Evolutionary conservation across 1,140 invertebrate genomes (phyloP).

Genomic region (Caenorhabditis latens): DNA sequence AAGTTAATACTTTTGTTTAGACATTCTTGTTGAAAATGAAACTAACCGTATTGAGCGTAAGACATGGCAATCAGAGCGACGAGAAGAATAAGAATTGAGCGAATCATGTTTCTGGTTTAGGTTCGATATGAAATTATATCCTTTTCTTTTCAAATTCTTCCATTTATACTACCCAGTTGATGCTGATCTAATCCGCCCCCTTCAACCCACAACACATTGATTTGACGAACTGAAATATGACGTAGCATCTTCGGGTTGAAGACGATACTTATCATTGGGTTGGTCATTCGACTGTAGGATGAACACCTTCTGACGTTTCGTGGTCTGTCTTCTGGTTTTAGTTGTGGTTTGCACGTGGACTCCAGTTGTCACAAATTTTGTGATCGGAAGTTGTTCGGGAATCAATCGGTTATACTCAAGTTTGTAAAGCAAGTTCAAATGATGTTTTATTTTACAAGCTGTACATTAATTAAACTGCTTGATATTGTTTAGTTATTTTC

Average conservation of each 20-base stretch:
- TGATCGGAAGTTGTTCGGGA: background rate
- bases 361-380: background rate
- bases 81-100: constrained; percentile 36
- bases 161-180: background rate
- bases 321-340: background rate
- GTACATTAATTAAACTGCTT: too few relatives aligned
- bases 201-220: background rate
- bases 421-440: background rate
- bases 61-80: background rate
- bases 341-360: background rate
- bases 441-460: too few relatives aligned
- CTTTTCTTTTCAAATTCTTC: background rate
- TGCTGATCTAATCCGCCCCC: constrained; percentile 5
- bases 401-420: background rate
- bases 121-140: background rate
- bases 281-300: background rate
- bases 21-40: background rate
- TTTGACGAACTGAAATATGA: constrained; percentile 35
- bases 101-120: constrained; percentile 26
- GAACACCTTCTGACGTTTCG: background rate
- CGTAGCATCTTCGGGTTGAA: background rate
- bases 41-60: constrained; percentile 14
- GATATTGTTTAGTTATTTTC: too few relatives aligned
- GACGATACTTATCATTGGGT: background rate
- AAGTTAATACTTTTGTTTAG: too few relatives aligned